Evolutionary conservation across 2,113 vertebrate genomes (phyloP).

Genomic region (Triplophysa siluroides): DNA sequence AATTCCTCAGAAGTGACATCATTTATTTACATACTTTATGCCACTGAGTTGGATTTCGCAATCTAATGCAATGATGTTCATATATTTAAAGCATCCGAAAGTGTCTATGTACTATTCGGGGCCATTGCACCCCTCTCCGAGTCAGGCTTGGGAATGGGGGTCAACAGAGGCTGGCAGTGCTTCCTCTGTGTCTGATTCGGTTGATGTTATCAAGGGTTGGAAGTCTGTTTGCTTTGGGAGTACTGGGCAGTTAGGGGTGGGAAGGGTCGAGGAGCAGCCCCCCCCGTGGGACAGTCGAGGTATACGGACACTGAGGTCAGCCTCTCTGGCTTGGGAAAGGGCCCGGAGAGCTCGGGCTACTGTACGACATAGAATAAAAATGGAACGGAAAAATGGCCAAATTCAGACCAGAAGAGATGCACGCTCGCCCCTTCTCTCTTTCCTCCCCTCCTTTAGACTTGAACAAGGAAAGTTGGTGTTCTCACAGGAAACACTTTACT

Average conservation of each 20-base stretch:
- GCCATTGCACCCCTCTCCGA: slow-evolving; percentile 9
- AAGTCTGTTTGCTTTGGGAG: slow-evolving; percentile 65
- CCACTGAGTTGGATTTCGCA: too few species aligned
- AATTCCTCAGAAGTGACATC: too few species aligned
- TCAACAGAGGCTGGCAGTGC: slow-evolving; percentile 47
- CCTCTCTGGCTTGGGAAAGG: slow-evolving; percentile 71
- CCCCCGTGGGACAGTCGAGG: slow-evolving; percentile 66
- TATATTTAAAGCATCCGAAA: background rate
- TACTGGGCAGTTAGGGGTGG: slow-evolving; percentile 63
- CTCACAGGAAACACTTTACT: slow-evolving; percentile 70
- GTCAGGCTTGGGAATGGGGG: slow-evolving; percentile 44
- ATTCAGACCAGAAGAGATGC: slow-evolving; percentile 60
- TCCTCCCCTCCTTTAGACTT: slow-evolving; percentile 50
- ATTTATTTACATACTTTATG: too few species aligned
- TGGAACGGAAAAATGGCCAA: slow-evolving; percentile 73
- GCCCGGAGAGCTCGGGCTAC: slow-evolving; percentile 57
- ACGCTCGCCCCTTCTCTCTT: slow-evolving; percentile 52
- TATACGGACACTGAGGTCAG: slow-evolving; percentile 68
- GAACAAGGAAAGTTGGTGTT: slow-evolving; percentile 59
- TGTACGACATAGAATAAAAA: slow-evolving; percentile 67
- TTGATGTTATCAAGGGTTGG: slow-evolving; percentile 56
- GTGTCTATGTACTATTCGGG: slow-evolving; percentile 11
- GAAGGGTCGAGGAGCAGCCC: slow-evolving; percentile 62
- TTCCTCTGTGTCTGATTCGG: slow-evolving; percentile 33
- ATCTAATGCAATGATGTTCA: background rate